Base-by-base conservation (phyloP, 2,113 vertebrate species). In the Triplophysa siluroides region DNA sequence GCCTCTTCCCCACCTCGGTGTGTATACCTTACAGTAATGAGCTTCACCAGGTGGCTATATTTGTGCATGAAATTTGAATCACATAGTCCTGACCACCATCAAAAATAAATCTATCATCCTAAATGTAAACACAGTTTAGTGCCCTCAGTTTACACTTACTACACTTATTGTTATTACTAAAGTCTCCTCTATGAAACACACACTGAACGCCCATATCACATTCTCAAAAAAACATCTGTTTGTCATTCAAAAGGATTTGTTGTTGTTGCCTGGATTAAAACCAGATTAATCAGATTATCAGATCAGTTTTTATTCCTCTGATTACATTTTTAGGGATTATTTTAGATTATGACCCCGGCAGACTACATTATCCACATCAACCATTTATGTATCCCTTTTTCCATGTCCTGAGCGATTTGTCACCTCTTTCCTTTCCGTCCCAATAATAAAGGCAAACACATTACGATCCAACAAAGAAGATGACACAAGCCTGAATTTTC, bases 11-110 rank as follows among this genome's bases (percentile, higher is more conserved):
- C 24, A 19, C 69, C 65, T 26, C 60, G 33, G 33, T 29, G 10
- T 41, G 18, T 80, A 19, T 64, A 16, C 60, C 41, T 68, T 65
- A 83, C 52, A 80, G 52, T 79, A 24, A 74, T 16, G 78, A 88
- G 76, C 69, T 70, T 62, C 87, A 24, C 26, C 67, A 73, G 24
- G 19, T 54, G 61, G 61, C 19, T 65, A 14, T 33, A 45, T 24
- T 8, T 52, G 21, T 14, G n/a, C 21, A 58, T 19, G 18, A 14
- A 63, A 66, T 67, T 47, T 18, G 12, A 21, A 23, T 43, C 12
- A 29, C 41, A 63, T 3, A 33, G 29, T 50, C 79, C 79, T 83
- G 63, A 82, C 83, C 78, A 83, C 84, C 86, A 87, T 41, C n/a
- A 60, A 23, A 38, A 54, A 13, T 50, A 12, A 50, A 50, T 11